Percentiles rank a stretch among this genome's conserved stretches.
Evolutionary conservation across 2,113 vertebrate species (phyloP).

Genomic region (Clupea harengus): DNA sequence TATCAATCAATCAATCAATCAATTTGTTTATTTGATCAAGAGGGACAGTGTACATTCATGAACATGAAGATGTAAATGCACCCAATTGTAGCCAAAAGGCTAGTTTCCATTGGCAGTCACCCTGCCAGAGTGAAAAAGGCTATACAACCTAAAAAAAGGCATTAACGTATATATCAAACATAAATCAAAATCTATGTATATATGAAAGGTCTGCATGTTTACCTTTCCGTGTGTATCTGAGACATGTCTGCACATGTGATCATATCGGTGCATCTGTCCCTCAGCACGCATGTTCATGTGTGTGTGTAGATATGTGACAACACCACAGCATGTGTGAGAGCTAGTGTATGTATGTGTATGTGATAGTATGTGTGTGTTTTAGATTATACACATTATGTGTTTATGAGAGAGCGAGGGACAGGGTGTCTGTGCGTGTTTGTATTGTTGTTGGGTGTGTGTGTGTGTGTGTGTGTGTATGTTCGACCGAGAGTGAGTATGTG

Average conservation of each 20-base stretch:
- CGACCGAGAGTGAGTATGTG: not conserved
- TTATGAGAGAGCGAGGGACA: not conserved
- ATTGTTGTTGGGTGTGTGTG: not conserved
- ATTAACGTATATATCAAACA: no score
- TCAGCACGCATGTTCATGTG: not conserved
- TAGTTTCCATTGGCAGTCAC: no score
- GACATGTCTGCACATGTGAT: not conserved
- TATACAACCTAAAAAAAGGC: no score
- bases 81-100: no score
- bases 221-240: not conserved
- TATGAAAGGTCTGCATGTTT: not conserved
- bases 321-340: no score
- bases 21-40: no score
- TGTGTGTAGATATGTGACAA: not conserved
- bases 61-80: no score
- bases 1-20: no score
- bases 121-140: no score
- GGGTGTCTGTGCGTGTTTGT: not conserved
- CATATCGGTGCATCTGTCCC: not conserved
- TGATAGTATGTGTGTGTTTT: not conserved
- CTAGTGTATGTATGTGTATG: not conserved
- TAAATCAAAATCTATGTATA: not conserved
- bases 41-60: no score
- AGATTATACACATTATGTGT: not conserved
- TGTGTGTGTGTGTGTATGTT: not conserved